These are phyloP conservation scores for Cantharis rustica DNA, from an alignment of 2,888 invertebrate species.

Conservation along the genomic window DNA sequence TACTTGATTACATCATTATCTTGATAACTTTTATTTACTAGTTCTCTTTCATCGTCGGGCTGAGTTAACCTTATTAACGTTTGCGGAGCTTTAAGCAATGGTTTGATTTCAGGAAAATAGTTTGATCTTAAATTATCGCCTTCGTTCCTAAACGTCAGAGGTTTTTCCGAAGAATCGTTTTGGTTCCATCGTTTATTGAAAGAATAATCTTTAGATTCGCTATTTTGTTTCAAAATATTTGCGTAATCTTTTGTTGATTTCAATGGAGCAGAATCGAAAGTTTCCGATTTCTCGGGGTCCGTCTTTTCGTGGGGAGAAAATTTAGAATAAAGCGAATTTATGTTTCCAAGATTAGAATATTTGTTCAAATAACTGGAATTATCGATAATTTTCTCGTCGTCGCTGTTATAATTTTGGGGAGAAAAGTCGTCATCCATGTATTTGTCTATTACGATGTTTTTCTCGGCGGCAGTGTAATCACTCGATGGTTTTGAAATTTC, in stretches of 20 bases:
- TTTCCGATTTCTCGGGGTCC: conserved; percentile 2
- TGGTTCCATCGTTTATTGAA: neutral
- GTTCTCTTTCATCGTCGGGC: neutral
- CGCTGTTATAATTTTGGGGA: conserved; percentile 31
- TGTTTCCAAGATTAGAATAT: conserved; percentile 21
- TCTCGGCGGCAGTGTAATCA: neutral
- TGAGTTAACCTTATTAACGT: neutral
- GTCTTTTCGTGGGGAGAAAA: neutral
- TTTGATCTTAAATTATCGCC: neutral
- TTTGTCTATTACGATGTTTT: neutral
- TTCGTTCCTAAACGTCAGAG: neutral
- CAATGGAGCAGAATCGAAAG: conserved; percentile 4
- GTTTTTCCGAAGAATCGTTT: neutral
- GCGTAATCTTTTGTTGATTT: conserved; percentile 18
- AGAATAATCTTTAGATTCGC: neutral
- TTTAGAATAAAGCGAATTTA: conserved; percentile 14
- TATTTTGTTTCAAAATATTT: conserved; percentile 22
- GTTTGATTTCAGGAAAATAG: neutral
- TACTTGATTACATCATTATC: neutral
- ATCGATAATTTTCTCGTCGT: conserved; percentile 20
- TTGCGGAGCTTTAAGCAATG: neutral
- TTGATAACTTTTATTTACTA: neutral
- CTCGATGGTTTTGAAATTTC: neutral
- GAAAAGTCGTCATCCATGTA: conserved; percentile 27
- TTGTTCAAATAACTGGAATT: conserved; percentile 2